Conservation (phyloP, 2,113 vertebrate species). For the Paramisgurnus dabryanus region DNA sequence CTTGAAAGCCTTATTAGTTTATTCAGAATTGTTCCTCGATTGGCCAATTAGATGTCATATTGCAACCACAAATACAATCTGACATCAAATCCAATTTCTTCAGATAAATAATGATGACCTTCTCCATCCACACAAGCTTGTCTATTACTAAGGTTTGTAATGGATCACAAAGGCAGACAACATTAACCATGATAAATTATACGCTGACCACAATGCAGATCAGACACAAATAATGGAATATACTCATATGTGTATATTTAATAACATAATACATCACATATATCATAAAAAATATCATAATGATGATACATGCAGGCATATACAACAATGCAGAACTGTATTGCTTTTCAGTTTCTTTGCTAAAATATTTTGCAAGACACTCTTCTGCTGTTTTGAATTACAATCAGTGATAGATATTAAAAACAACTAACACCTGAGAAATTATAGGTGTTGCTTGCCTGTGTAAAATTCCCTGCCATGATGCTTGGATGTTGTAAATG, state of each 20-base stretch:
- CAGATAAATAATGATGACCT: neutral
- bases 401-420: too few species aligned
- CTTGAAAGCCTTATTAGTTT: neutral
- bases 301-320: neutral
- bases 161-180: neutral
- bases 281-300: too few species aligned
- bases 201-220: neutral
- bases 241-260: neutral
- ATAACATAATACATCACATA: neutral
- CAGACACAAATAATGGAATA: neutral
- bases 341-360: neutral
- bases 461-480: too few species aligned
- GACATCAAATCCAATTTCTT: neutral
- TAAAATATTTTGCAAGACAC: too few species aligned
- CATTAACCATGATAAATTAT: neutral
- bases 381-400: too few species aligned
- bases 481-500: too few species aligned
- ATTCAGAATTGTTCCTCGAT: neutral
- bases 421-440: too few species aligned
- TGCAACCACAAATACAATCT: neutral
- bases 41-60: neutral
- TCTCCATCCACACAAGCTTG: neutral
- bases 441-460: too few species aligned
- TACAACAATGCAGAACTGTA: neutral
- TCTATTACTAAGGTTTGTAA: neutral